phyloP scores from a whole-genome alignment of 2,888 invertebrate genomes.

The Ecdyonurus torrentis region DNA sequence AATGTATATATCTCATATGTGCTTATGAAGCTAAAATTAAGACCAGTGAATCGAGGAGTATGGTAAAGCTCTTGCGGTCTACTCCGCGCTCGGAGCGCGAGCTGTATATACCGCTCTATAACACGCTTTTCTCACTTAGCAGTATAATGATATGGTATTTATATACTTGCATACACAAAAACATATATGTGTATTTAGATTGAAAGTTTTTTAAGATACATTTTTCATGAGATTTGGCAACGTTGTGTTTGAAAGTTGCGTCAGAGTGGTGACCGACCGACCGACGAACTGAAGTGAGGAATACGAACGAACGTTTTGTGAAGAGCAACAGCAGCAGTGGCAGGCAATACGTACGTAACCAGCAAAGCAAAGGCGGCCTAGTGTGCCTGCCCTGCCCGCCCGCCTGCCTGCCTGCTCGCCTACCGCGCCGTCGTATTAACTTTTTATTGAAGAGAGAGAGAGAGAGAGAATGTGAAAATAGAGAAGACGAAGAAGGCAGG shows the following conservation, averaged over 20 bases:
- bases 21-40: no score
- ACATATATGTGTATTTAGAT: background rate
- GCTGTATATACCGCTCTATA: no score
- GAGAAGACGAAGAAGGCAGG: background rate
- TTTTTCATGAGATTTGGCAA: no score
- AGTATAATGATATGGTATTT: no score
- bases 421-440: background rate
- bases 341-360: background rate
- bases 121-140: no score
- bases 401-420: background rate
- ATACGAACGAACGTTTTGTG: background rate
- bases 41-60: no score
- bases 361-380: background rate
- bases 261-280: background rate
- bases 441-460: background rate
- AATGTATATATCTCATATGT: no score
- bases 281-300: background rate
- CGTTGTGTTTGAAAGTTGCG: background rate
- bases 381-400: background rate
- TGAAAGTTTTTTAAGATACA: no score
- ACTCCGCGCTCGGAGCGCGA: no score
- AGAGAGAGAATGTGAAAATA: background rate
- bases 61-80: background rate
- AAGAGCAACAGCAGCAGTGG: background rate
- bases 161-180: background rate